Conservation (phyloP, 2,113 vertebrate species). For the Psittacara wagleri region DNA sequence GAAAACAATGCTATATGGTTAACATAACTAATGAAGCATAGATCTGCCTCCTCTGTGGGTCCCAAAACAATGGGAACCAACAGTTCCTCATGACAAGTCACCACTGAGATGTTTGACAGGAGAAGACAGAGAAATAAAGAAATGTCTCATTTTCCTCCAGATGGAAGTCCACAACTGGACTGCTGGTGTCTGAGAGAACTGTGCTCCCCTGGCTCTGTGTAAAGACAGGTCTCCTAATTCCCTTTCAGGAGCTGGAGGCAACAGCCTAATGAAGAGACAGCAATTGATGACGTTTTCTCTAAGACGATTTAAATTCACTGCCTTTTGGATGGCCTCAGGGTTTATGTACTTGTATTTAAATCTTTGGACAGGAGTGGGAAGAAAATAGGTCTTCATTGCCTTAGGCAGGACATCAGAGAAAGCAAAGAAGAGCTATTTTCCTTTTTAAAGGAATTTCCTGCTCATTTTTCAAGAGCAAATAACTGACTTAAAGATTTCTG, state of each 20-base stretch:
- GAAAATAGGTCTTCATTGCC: neutral
- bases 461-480: neutral
- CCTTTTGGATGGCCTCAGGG: neutral
- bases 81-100: neutral
- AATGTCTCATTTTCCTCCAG: neutral
- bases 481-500: neutral
- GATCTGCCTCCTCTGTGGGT: neutral
- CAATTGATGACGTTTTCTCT: neutral
- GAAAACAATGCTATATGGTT: neutral
- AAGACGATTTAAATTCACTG: neutral
- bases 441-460: neutral
- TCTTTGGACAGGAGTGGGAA: neutral
- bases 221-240: neutral
- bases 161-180: rapidly evolving
- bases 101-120: neutral
- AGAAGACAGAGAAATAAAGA: neutral
- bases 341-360: neutral
- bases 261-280: neutral
- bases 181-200: rapidly evolving
- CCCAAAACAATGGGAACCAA: neutral
- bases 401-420: neutral
- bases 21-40: neutral
- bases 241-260: neutral
- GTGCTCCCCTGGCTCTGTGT: neutral
- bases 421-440: neutral